Evolutionary conservation across 2,113 vertebrate genomes (phyloP), one percentile per base, ranked within the genome.

Genomic region (Corydoras sp.): DNA sequence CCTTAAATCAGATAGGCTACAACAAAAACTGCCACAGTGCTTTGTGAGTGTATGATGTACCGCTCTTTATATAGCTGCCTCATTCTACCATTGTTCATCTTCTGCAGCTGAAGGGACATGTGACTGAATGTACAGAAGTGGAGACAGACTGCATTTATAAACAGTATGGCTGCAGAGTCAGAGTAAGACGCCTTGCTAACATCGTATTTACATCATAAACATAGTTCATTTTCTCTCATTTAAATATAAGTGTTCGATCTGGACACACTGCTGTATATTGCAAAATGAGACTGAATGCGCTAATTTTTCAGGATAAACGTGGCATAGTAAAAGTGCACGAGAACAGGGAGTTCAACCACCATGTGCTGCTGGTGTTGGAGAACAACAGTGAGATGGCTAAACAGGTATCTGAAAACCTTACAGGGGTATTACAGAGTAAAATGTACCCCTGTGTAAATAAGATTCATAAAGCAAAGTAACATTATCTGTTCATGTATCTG

Each of bases 301-400:
- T 43, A 24, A 24, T 59, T 12, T 55, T 70, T 58, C 73, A 94
- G 93, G 88, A 85, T 55, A 94, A 92, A 86, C 86, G 89, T 83
- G 84, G 78, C 2, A 86, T 85, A 56, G 84, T 94, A 65, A 81
- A 83, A 4, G 84, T 89, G 35, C 93, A 94, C 31, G 91, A 93
- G 70, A 85, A 88, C 8, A 50, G 72, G 0, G 88, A 89, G 68
- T 79, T 93, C 62, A 88, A 80, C 71, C 89, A 91, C 65, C 93
- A 94, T 75, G 88, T 94, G 84, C 87, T 92, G 30, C 89, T 91
- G 62, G 89, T 94, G 79, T 82, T 93, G 79, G 89, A 91, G 72
- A 93, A 87, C 83, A 94, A 93, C 62, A 81, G 84, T 68, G 86
- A n/a, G 4, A 0, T 94, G 66, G 90, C 92, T 80, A 86, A 91